Percentiles rank a stretch among this genome's conserved stretches.
phyloP scores from a whole-genome alignment of 1,140 invertebrate genomes.

The Chrysopa pallens region DNA sequence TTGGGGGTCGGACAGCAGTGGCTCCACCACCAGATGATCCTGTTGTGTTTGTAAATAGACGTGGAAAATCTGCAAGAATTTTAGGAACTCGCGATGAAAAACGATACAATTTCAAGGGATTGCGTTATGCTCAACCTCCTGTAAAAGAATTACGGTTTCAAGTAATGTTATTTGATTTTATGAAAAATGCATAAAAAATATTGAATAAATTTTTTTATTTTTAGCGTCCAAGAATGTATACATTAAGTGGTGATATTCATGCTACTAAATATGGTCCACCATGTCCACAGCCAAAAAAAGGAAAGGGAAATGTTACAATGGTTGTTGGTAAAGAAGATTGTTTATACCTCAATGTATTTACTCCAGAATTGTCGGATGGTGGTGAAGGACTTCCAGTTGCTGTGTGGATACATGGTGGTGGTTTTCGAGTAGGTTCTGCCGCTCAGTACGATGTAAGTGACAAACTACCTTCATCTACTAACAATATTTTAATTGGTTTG shows the following conservation, averaged over 20 bases:
- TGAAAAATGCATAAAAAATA: neutral
- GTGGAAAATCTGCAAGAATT: constrained; percentile 28
- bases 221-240: constrained; percentile 27
- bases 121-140: constrained; percentile 54
- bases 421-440: constrained; percentile 41
- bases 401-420: constrained; percentile 44
- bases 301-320: constrained; percentile 2
- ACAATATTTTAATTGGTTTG: no score
- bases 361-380: constrained; percentile 37
- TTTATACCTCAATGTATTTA: constrained; percentile 64
- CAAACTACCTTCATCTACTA: no score
- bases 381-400: constrained; percentile 33
- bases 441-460: constrained; percentile 36
- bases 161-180: constrained; percentile 23
- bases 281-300: constrained; percentile 32
- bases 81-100: constrained; percentile 28
- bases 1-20: constrained; percentile 33
- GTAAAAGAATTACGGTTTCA: constrained; percentile 41
- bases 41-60: constrained; percentile 32
- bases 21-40: constrained; percentile 38
- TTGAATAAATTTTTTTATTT: neutral
- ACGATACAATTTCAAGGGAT: constrained; percentile 43
- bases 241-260: constrained; percentile 30
- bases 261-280: constrained; percentile 30
- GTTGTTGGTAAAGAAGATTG: constrained; percentile 53